These are phyloP conservation scores for Aromia moschata DNA, from an alignment of 2,888 invertebrate genomes.

Conservation along the genomic window DNA sequence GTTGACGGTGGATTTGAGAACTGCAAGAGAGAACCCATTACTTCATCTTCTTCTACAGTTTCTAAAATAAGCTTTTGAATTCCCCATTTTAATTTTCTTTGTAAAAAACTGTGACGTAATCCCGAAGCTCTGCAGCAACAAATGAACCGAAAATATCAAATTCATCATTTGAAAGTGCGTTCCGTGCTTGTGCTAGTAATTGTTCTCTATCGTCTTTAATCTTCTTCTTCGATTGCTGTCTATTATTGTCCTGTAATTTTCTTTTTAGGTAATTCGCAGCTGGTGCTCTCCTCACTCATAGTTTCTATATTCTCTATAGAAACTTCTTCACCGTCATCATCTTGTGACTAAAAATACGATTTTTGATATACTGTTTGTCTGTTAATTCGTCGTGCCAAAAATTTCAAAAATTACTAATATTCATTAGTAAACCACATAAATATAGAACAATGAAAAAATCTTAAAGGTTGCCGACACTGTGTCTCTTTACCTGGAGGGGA, in stretches of 20 bases:
- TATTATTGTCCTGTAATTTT: slow-evolving; percentile 15
- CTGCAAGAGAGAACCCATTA: slow-evolving; percentile 19
- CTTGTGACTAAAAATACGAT: slow-evolving; percentile 8
- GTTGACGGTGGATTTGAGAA: slow-evolving; percentile 21
- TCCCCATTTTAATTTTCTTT: slow-evolving; percentile 18
- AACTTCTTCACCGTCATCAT: slow-evolving; percentile 12
- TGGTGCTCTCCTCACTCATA: slow-evolving; percentile 14
- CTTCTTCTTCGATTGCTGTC: slow-evolving; percentile 3
- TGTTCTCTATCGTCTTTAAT: too few relatives aligned
- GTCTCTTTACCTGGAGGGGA: too few relatives aligned
- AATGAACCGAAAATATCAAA: not conserved
- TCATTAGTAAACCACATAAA: too few relatives aligned
- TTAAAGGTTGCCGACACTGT: too few relatives aligned
- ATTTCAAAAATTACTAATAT: slow-evolving; percentile 1
- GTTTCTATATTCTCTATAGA: slow-evolving; percentile 18
- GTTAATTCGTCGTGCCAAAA: not conserved
- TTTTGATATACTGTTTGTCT: not conserved
- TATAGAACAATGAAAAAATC: too few relatives aligned
- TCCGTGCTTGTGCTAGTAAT: too few relatives aligned
- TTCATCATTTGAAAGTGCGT: too few relatives aligned
- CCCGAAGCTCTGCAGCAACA: slow-evolving; percentile 5
- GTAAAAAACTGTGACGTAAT: not conserved
- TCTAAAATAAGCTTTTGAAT: slow-evolving; percentile 21
- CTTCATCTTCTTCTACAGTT: slow-evolving; percentile 24
- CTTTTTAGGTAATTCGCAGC: slow-evolving; percentile 9